Evolutionary conservation across 1,140 invertebrate genomes (phyloP), one percentile per base, ranked within the genome.

Genomic region (Diorhabda carinulata): DNA sequence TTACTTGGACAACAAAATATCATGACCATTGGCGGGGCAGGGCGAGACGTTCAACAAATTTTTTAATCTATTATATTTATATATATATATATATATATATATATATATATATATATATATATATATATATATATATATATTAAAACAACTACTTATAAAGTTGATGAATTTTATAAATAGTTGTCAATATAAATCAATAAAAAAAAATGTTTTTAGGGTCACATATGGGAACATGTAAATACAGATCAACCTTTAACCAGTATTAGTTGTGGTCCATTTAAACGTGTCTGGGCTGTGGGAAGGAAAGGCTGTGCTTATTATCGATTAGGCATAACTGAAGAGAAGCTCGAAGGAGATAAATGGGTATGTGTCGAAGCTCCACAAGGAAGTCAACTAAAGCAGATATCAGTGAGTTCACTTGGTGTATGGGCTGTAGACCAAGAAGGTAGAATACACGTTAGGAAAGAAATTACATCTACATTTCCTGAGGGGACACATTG

Each of bases 241-340:
- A 90, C 89, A 72, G 91, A 93, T 76, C 91, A 94, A 80, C 84
- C 91, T 4, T 82, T 95, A 44, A 84, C 87, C 40, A 87, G 87
- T 67, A 91, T 94, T 63, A 92, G 89, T 72, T 87, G 87, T 64
- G 86, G 89, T 43, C 87, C 87, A 5, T 83, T 83, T 57, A 82
- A 85, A 42, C 87, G 91, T 74, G 87, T 95, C n/a, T 97, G 94
- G 94, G 92, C 90, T 3, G 87, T 94, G 43, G 92, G 91, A 1
- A 87, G 88, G 73, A 94, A 94, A 83, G 94, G 94, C 47, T 92
- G 92, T 71, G 87, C 91, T 4, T 95, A 91, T 79, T 91, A 87
- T 82, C 84, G 91, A 72, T 86, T 89, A 76, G 91, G 90, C 3
- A 87, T 92, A 45, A 87, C 82, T 9, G 74, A 82, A 57, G 82